phyloP scores from a whole-genome alignment of 1,140 invertebrate genomes.

The Nephila pilipes region DNA sequence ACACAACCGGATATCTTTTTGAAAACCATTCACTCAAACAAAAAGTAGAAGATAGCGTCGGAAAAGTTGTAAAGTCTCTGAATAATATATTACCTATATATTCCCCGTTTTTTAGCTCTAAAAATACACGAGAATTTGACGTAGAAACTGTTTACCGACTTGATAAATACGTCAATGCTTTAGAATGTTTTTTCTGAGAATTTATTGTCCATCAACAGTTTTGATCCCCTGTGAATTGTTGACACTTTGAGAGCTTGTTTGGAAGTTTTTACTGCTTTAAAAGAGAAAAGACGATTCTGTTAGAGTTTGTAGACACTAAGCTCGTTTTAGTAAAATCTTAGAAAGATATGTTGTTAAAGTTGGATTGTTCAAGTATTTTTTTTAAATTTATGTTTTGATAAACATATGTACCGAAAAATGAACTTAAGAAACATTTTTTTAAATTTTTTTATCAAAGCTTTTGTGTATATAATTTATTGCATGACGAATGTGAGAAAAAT shows the following conservation, averaged over 20 bases:
- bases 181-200: background rate
- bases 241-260: background rate
- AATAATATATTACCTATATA: constrained; percentile 4
- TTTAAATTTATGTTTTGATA: no score
- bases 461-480: no score
- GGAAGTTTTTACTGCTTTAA: background rate
- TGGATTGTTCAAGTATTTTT: no score
- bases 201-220: background rate
- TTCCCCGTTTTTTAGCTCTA: background rate
- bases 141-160: background rate
- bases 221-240: background rate
- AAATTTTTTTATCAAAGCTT: no score
- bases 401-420: no score
- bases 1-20: background rate
- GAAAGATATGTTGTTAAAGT: no score
- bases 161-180: background rate
- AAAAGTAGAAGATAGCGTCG: background rate
- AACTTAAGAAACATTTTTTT: no score
- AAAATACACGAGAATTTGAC: background rate
- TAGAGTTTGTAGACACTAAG: no score
- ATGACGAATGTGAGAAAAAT: no score
- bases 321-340: no score
- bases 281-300: background rate
- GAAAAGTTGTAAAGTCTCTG: background rate
- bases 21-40: background rate